phyloP scores from a whole-genome alignment of 2,888 invertebrate species.

The Adela reaumurella region DNA sequence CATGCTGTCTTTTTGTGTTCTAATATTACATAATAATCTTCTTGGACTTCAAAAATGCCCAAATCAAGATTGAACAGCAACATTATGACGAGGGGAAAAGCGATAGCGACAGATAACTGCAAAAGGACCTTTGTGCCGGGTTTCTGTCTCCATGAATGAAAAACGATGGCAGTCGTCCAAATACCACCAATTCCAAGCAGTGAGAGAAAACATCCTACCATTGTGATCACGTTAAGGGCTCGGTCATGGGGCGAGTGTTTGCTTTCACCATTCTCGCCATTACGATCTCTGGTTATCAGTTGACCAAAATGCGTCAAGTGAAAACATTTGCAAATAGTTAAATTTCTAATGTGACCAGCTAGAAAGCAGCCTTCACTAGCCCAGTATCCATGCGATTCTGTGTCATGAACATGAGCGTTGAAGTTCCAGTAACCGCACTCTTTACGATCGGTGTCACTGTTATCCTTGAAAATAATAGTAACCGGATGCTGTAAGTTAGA shows the following conservation, averaged over 20 bases:
- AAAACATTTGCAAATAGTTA: slow-evolving; percentile 45
- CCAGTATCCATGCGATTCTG: slow-evolving; percentile 46
- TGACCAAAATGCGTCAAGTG: slow-evolving; percentile 62
- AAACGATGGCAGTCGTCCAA: slow-evolving; percentile 54
- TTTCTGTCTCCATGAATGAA: slow-evolving; percentile 58
- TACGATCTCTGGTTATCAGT: slow-evolving; percentile 22
- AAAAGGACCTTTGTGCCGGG: slow-evolving; percentile 63
- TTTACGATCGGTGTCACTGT: slow-evolving; percentile 17
- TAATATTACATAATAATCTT: slow-evolving; percentile 19
- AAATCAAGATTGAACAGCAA: slow-evolving; percentile 32
- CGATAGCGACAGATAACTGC: slow-evolving; percentile 60
- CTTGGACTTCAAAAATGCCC: slow-evolving; percentile 21
- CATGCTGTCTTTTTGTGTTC: slow-evolving; percentile 35
- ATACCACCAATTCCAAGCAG: slow-evolving; percentile 56
- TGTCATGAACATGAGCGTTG: slow-evolving; percentile 16
- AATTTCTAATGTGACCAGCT: slow-evolving; percentile 21
- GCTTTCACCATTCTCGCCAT: slow-evolving; percentile 12
- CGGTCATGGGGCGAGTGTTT: slow-evolving; percentile 25
- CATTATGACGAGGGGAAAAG: slow-evolving; percentile 53
- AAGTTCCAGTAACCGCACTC: slow-evolving; percentile 60
- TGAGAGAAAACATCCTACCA: slow-evolving; percentile 57
- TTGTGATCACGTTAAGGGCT: slow-evolving; percentile 54
- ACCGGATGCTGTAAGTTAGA: slow-evolving; percentile 51
- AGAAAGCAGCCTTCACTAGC: slow-evolving; percentile 50
- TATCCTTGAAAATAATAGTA: slow-evolving; percentile 43